These are phyloP conservation scores for Eugnorisma glareosa DNA, from an alignment of 2,888 invertebrate genomes.

Conservation along the genomic window DNA sequence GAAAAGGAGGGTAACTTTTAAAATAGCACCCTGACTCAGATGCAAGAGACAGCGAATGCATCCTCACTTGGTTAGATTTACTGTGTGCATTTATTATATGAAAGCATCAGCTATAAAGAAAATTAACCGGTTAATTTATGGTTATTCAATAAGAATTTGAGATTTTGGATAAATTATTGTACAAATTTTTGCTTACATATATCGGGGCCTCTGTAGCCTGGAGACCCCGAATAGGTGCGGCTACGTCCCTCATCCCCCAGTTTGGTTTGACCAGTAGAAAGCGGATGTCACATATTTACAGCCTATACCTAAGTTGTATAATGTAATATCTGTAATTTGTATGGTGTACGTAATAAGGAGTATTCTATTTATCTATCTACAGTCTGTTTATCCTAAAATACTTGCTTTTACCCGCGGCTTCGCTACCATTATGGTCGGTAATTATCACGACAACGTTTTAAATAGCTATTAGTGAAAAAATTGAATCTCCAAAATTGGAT, in stretches of 20 bases:
- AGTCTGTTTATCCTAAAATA: background rate
- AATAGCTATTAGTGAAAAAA: background rate
- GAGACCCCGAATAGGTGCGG: background rate
- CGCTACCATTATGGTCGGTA: background rate
- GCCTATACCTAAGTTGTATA: too few species aligned
- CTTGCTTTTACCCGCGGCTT: background rate
- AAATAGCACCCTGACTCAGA: background rate
- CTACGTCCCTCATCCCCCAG: background rate
- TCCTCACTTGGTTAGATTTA: background rate
- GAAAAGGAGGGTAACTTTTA: background rate
- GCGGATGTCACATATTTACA: background rate
- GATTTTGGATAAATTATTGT: background rate
- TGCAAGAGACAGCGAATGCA: background rate
- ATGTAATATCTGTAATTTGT: background rate
- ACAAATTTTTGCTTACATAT: background rate
- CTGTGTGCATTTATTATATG: background rate
- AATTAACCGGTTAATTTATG: too few species aligned
- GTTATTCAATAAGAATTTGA: too few species aligned
- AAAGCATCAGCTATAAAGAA: background rate
- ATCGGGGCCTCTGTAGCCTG: background rate
- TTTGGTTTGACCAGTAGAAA: background rate
- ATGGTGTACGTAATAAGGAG: background rate
- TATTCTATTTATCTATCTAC: background rate
- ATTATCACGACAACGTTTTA: background rate
- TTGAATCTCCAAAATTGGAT: background rate